Evolutionary conservation across 2,113 vertebrate species (phyloP), one percentile per base, ranked within the genome.

Genomic region (Struthidea cinerea): DNA sequence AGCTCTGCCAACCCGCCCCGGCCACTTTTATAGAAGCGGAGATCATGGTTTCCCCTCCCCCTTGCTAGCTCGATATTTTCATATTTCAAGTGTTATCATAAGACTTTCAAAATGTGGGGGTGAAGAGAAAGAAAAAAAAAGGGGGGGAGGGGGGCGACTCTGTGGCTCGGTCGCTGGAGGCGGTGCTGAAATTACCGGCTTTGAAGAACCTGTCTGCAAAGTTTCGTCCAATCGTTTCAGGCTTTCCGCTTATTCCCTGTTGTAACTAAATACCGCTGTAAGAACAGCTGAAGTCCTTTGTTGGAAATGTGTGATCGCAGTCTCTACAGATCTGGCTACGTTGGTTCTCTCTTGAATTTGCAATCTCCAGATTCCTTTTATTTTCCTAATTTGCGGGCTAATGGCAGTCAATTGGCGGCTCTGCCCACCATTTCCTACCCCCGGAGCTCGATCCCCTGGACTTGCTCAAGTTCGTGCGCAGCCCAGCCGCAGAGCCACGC

Each of bases 271-370:
- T 98, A 98, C 97, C 97, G 97, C 97, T 96, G 98, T 97, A 97
- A 98, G 98, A 98, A 94, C 96, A 97, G 97, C 98, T 96, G 97
- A 96, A 97, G 97, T 94, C 98, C 98, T 98, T 99, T 98, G 98
- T 98, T 98, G 98, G 99, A 99, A 98, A 99, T 99, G 99, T 99
- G 99, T 97, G 99, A 99, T 95, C 98, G 98, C 97, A 99, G 98
- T 98, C 98, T 99, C 96, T 98, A 99, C 97, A 99, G 98, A 98
- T 98, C 99, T 91, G 98, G 99, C 98, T 99, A 98, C 97, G 98
- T 99, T 97, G 98, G 99, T 98, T 98, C 99, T 87, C 97, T 99
- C 92, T 91, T 99, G 97, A 99, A 99, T 98, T 98, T 99, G 91
- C 98, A 98, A 86, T 96, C 98, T 56, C 98, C 98, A 39, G 99